Evolutionary conservation across 1,140 invertebrate species (phyloP).

Genomic region (Diuraphis noxia): DNA sequence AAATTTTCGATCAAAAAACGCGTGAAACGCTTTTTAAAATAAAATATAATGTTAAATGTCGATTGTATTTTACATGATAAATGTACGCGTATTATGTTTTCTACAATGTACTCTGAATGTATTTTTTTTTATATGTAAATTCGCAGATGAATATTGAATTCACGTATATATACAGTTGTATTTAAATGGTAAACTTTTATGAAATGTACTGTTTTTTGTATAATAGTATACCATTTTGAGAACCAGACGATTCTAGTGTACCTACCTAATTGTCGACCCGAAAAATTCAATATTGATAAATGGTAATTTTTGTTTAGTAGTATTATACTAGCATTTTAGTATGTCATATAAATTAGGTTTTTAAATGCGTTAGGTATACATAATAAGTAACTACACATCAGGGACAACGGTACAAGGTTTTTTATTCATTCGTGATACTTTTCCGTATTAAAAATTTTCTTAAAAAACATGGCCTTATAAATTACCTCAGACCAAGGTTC

Average conservation of each 20-base stretch:
- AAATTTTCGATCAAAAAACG: background rate
- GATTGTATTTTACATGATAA: background rate
- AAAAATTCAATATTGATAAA: background rate
- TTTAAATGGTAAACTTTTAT: background rate
- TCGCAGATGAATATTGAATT: background rate
- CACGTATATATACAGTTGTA: background rate
- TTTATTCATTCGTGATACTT: background rate
- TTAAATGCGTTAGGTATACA: background rate
- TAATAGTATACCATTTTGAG: background rate
- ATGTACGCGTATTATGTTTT: background rate
- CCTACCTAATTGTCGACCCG: background rate
- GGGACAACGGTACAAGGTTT: slow-evolving; percentile 21
- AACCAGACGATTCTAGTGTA: background rate
- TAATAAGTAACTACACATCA: background rate
- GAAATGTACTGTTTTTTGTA: background rate
- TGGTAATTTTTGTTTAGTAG: background rate
- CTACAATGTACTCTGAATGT: background rate
- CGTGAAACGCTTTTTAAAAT: background rate
- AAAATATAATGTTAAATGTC: background rate
- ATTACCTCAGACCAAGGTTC: slow-evolving; percentile 15
- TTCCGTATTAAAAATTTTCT: slow-evolving; percentile 2
- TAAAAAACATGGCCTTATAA: slow-evolving; percentile 31
- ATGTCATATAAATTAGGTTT: background rate
- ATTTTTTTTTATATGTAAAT: background rate
- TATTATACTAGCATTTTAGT: background rate